phyloP scores from a whole-genome alignment of 2,888 invertebrate species.

The Ophion ellenae region DNA sequence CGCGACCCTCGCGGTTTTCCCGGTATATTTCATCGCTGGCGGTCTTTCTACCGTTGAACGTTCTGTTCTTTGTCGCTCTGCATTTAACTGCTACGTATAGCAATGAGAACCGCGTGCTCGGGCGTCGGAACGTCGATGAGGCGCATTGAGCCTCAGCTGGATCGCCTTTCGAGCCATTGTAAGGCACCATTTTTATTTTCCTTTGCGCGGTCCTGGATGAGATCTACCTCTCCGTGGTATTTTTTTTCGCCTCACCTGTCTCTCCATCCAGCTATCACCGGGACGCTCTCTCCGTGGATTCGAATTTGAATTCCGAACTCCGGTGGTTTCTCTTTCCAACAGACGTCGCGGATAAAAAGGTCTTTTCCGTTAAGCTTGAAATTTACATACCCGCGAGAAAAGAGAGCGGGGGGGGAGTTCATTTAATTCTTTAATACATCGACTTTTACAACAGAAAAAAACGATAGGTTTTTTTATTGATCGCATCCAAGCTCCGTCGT shows the following conservation, averaged over 20 bases:
- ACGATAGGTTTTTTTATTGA: not conserved
- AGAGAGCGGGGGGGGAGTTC: not conserved
- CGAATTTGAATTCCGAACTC: not conserved
- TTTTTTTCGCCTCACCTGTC: constrained; percentile 27
- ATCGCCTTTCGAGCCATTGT: constrained; percentile 60
- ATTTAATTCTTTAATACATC: not conserved
- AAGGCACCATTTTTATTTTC: constrained; percentile 67
- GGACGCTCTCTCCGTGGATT: not conserved
- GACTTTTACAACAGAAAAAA: not conserved
- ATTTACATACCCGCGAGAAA: not conserved
- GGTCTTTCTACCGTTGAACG: not conserved
- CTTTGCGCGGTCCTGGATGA: constrained; percentile 73
- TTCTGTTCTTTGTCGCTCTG: not conserved
- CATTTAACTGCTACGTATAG: not conserved
- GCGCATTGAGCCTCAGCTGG: not conserved
- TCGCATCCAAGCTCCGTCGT: not conserved
- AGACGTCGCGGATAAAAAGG: not conserved
- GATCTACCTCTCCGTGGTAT: constrained; percentile 10
- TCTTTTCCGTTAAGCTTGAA: not conserved
- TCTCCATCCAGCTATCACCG: constrained; percentile 19
- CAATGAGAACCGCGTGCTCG: constrained; percentile 35
- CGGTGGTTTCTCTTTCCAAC: not conserved
- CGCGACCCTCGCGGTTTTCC: constrained; percentile 4
- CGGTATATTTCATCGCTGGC: constrained; percentile 44
- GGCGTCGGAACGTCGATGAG: constrained; percentile 30